phyloP scores from a whole-genome alignment of 64 coral and sea anemone genomes.

The Anthopleura sola region DNA sequence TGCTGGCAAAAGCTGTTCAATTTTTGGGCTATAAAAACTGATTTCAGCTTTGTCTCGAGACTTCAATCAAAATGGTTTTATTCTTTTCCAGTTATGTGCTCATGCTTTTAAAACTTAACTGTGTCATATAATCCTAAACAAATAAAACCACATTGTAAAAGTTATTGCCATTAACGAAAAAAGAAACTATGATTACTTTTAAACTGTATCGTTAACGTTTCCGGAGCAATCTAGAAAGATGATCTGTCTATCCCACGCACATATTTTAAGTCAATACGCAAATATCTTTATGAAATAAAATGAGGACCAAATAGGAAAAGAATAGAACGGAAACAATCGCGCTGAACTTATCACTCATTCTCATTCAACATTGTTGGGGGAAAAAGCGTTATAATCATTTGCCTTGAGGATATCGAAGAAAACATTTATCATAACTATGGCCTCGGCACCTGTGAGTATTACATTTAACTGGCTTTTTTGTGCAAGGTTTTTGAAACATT shows the following conservation, averaged over 20 bases:
- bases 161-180: background rate
- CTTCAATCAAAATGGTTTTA: no score
- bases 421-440: background rate
- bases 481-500: no score
- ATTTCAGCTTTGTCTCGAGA: no score
- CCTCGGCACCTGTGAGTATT: background rate
- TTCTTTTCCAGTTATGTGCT: no score
- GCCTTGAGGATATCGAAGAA: background rate
- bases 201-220: background rate
- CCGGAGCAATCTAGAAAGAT: background rate
- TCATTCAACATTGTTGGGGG: background rate
- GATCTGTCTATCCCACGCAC: background rate
- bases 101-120: no score
- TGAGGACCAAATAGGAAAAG: background rate
- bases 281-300: background rate
- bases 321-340: background rate
- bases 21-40: no score
- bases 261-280: background rate
- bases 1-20: no score
- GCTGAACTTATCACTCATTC: background rate
- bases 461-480: background rate
- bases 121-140: no score
- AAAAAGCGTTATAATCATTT: background rate
- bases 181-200: background rate
- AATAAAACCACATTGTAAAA: no score